Evolutionary conservation across 1,140 invertebrate species (phyloP).

Genomic region (Meloidogyne floridensis): DNA sequence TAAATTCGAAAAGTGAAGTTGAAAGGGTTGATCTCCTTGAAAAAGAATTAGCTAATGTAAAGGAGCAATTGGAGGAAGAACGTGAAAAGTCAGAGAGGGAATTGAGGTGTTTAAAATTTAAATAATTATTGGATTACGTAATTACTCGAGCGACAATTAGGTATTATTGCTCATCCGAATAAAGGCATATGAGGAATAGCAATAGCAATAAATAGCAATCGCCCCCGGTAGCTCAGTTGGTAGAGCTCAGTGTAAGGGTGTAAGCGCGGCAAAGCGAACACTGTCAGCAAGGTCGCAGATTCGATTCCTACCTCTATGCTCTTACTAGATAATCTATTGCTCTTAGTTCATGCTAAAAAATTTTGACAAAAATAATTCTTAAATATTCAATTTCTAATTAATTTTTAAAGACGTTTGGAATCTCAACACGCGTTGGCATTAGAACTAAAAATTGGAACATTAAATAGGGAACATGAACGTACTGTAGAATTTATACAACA

Average conservation of each 20-base stretch:
- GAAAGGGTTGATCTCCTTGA: slow-evolving; percentile 19
- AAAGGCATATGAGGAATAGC: no score
- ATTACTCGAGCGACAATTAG: no score
- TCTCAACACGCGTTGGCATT: slow-evolving; percentile 18
- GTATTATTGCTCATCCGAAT: no score
- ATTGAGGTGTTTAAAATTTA: not conserved
- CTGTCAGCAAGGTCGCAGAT: no score
- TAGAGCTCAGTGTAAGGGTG: no score
- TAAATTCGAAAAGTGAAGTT: not conserved
- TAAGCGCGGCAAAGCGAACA: no score
- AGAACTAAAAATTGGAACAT: slow-evolving; percentile 24
- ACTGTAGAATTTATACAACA: slow-evolving; percentile 37
- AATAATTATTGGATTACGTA: no score
- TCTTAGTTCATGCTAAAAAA: no score
- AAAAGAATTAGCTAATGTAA: slow-evolving; percentile 26
- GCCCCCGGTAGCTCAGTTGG: no score
- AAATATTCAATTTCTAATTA: not conserved
- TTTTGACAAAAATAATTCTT: not conserved
- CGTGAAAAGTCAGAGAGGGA: slow-evolving; percentile 70
- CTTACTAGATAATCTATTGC: no score
- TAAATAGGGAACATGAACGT: slow-evolving; percentile 32
- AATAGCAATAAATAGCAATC: no score
- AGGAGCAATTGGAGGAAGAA: slow-evolving; percentile 28
- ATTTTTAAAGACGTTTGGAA: slow-evolving; percentile 17
- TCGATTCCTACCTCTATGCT: no score